These are phyloP conservation scores for Palythoa caribaeorum DNA, from an alignment of 92 coral and sea anemone genomes.

Conservation along the genomic window DNA sequence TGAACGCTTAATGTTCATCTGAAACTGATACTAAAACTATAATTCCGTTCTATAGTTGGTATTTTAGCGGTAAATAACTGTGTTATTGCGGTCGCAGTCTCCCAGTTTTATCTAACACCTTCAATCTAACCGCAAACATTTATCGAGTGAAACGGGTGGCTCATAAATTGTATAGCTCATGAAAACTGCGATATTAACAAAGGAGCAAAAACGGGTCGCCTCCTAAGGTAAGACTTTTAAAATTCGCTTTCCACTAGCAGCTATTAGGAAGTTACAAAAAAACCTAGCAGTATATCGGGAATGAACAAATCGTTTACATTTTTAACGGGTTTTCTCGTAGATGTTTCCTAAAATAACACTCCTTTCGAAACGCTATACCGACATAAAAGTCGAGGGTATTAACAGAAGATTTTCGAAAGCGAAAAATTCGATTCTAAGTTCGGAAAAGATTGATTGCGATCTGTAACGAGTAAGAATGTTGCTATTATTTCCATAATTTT, in stretches of 20 bases:
- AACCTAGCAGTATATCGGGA: not conserved
- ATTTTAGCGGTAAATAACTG: conserved; percentile 47
- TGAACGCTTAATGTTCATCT: conserved; percentile 21
- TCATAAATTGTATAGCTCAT: not conserved
- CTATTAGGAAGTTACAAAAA: not conserved
- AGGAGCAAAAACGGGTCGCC: not conserved
- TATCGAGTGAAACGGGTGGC: conserved; percentile 40
- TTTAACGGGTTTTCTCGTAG: not conserved
- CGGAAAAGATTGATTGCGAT: not conserved
- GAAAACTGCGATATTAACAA: conserved; percentile 30
- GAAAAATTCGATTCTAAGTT: not conserved
- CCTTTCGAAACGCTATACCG: conserved; percentile 5
- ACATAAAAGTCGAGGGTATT: not conserved
- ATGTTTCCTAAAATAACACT: not conserved
- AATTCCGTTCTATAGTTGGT: conserved; percentile 4
- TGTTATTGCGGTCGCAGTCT: conserved; percentile 46
- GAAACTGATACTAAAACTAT: conserved; percentile 37
- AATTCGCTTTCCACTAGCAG: not conserved
- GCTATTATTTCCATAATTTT: not conserved
- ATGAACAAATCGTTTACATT: not conserved
- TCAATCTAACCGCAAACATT: conserved; percentile 48
- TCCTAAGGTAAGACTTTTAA: conserved; percentile 10
- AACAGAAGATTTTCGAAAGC: conserved; percentile 16
- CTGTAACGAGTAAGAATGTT: not conserved
- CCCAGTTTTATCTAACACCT: conserved; percentile 48